Conservation (phyloP, 2,888 invertebrate species). For the Scaptomyza caliginosa region DNA sequence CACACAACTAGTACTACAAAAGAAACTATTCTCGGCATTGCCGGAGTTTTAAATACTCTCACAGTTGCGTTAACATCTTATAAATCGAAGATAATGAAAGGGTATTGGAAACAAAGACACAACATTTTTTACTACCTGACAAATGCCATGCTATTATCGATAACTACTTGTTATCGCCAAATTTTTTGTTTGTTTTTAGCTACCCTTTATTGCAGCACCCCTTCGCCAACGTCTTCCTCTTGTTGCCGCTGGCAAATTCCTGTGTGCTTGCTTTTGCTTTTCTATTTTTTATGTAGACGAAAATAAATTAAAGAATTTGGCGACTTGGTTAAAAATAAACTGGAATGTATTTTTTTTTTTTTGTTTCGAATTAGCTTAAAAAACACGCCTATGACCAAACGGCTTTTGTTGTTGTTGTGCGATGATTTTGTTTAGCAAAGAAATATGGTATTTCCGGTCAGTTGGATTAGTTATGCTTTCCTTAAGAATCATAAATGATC, state of each 20-base stretch:
- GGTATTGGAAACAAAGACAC: neutral
- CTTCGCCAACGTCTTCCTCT: neutral
- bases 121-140: conserved; percentile 2
- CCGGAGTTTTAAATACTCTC: conserved; percentile 1
- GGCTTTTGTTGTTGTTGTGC: conserved; percentile 36
- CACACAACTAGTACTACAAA: conserved; percentile 20
- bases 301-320: conserved; percentile 76
- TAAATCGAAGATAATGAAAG: too few relatives aligned
- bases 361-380: conserved; percentile 68
- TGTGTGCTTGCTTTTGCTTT: conserved; percentile 27
- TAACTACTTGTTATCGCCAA: conserved; percentile 59
- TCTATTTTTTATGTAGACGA: conserved; percentile 43
- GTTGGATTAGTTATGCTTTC: conserved; percentile 23
- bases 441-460: conserved; percentile 61
- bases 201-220: conserved; percentile 34
- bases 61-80: too few relatives aligned
- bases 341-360: conserved; percentile 70
- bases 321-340: conserved; percentile 77
- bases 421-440: conserved; percentile 10
- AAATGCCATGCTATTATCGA: conserved; percentile 74
- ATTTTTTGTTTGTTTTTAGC: conserved; percentile 14
- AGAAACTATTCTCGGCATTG: neutral
- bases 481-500: neutral
- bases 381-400: conserved; percentile 59
- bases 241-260: conserved; percentile 46